phyloP scores from a whole-genome alignment of 1,140 invertebrate species.

The Bombus soroeensis region DNA sequence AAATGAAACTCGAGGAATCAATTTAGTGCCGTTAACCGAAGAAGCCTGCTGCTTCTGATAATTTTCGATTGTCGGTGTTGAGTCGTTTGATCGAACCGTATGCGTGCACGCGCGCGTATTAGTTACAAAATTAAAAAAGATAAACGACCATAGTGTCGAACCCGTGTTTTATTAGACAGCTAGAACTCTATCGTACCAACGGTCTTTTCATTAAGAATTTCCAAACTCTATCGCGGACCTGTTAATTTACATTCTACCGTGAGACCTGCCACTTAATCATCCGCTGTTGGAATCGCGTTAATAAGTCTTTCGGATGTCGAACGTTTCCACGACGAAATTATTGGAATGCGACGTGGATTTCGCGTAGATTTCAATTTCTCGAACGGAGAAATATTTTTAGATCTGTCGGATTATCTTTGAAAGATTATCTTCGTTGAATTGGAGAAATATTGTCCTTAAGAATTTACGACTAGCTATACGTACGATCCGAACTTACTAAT shows the following conservation, averaged over 20 bases:
- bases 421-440: no score
- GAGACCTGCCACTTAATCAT: slow-evolving; percentile 16
- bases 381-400: not conserved
- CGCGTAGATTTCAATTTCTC: not conserved
- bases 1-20: not conserved
- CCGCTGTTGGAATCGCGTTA: slow-evolving; percentile 14
- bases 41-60: not conserved
- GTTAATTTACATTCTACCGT: slow-evolving; percentile 45
- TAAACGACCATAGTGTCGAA: slow-evolving; percentile 20
- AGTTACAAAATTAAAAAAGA: slow-evolving; percentile 27
- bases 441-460: not conserved
- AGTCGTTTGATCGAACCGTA: slow-evolving; percentile 4
- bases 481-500: no score
- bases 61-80: not conserved
- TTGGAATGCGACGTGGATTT: slow-evolving; percentile 9
- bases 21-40: slow-evolving; percentile 3
- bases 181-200: slow-evolving; percentile 28
- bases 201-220: slow-evolving; percentile 48
- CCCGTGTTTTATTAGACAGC: slow-evolving; percentile 38
- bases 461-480: not conserved
- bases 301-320: not conserved
- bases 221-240: slow-evolving; percentile 20
- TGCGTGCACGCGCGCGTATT: not conserved
- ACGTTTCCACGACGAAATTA: slow-evolving; percentile 23
- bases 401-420: not conserved